Percentiles rank a stretch among this genome's conserved stretches.
phyloP scores from a whole-genome alignment of 2,113 vertebrate species.

The Mus spicilegus region DNA sequence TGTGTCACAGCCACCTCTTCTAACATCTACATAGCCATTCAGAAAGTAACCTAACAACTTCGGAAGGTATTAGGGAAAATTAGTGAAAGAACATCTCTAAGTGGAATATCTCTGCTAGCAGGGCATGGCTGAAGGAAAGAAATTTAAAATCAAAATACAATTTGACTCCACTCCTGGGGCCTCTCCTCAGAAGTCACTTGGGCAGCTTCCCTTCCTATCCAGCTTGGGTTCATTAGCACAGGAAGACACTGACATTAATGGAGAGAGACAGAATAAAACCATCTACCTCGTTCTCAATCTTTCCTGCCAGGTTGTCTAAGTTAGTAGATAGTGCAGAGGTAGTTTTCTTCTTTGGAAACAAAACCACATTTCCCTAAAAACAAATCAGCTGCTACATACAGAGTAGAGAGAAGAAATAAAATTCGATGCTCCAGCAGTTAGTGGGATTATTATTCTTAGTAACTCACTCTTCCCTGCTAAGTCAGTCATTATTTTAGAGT shows the following conservation, averaged over 20 bases:
- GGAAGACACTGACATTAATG: conserved; percentile 88
- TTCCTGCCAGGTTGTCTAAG: conserved; percentile 56
- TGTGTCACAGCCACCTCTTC: conserved; percentile 91
- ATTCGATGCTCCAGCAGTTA: conserved; percentile 40
- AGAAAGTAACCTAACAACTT: conserved; percentile 88
- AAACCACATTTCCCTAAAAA: conserved; percentile 66
- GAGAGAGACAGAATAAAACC: conserved; percentile 89
- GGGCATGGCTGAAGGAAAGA: conserved; percentile 53
- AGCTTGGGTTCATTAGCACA: conserved; percentile 90
- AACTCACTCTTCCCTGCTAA: background rate
- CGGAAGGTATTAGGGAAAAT: conserved; percentile 84
- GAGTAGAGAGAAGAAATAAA: conserved; percentile 48
- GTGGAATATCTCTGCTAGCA: conserved; percentile 76
- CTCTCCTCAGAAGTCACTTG: conserved; percentile 89
- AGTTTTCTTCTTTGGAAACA: conserved; percentile 53
- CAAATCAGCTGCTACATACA: background rate
- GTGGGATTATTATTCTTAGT: background rate
- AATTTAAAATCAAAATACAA: conserved; percentile 50
- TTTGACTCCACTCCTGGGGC: conserved; percentile 87
- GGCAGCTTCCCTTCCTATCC: conserved; percentile 81
- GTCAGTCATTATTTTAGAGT: background rate
- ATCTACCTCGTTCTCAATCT: conserved; percentile 82
- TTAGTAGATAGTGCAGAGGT: conserved; percentile 52
- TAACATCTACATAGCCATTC: conserved; percentile 87
- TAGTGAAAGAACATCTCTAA: conserved; percentile 79